Evolutionary conservation across 1,140 invertebrate species (phyloP).

Genomic region (Bombus affinis): DNA sequence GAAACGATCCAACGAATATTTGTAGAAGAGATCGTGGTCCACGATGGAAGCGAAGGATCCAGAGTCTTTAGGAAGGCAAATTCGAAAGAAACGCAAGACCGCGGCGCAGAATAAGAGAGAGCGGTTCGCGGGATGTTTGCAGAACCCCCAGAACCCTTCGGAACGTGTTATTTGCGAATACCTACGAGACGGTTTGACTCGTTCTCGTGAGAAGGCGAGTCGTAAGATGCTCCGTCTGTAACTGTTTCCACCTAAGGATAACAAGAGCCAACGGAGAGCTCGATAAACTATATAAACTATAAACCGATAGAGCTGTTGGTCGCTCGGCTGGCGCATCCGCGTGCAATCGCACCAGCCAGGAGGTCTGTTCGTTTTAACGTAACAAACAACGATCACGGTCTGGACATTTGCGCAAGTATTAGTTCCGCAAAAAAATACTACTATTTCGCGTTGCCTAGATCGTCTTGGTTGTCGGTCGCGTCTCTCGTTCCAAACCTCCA

Average conservation of each 20-base stretch:
- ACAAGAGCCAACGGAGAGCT: slow-evolving; percentile 40
- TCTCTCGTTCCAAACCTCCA: not conserved
- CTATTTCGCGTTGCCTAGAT: not conserved
- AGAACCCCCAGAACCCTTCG: slow-evolving; percentile 58
- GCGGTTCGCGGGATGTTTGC: slow-evolving; percentile 65
- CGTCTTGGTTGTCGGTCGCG: too few species aligned
- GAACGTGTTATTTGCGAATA: slow-evolving; percentile 71
- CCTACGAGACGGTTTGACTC: slow-evolving; percentile 60
- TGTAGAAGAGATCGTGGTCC: slow-evolving; percentile 5
- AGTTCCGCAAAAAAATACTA: slow-evolving; percentile 16
- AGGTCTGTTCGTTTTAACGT: slow-evolving; percentile 30
- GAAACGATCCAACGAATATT: not conserved
- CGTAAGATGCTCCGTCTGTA: slow-evolving; percentile 18
- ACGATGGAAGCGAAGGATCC: not conserved
- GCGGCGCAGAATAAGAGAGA: slow-evolving; percentile 57
- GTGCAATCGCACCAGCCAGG: slow-evolving; percentile 7
- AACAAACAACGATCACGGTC: not conserved
- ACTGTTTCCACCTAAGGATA: slow-evolving; percentile 60
- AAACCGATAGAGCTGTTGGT: slow-evolving; percentile 37
- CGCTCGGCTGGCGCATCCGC: slow-evolving; percentile 4
- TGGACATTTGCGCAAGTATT: not conserved
- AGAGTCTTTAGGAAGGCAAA: slow-evolving; percentile 44
- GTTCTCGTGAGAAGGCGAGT: slow-evolving; percentile 62
- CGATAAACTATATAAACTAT: slow-evolving; percentile 39
- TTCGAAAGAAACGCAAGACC: slow-evolving; percentile 50